Base-by-base conservation (phyloP, 2,797 vertebrate genomes). In the Crenuchus spilurus region DNA sequence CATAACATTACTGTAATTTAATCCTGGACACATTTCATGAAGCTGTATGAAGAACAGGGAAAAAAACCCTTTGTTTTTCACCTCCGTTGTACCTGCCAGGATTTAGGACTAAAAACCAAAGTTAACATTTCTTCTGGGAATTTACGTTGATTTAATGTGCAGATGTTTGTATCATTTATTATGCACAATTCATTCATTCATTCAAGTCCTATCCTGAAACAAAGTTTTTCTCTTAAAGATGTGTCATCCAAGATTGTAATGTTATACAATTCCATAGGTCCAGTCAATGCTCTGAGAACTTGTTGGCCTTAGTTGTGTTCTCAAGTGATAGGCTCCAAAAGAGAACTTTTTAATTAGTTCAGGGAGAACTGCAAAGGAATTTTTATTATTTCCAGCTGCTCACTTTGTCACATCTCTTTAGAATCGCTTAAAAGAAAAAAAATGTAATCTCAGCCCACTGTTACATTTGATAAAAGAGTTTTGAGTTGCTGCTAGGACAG, bases 301-400 rank as follows among this genome's bases (percentile, higher is more conserved):
- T 7, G 41, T 30, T 11, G 8, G 42, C 52, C 35, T 52, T 63
- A 42, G 41, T 24, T n/a, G 37, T 77, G 33, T 35, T 16, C 57
- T 35, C 30, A 24, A 35, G 14, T 20, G 4, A 49, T 42, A 73
- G 18, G 60, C 60, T 33, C 52, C 61, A 14, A 49, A 16, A 31
- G 22, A 58, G 26, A 58, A 48, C n/a, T n/a, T 61, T 76, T 70
- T 51, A 73, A 72, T 77, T 74, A 58, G 79, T 81, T 67, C 30
- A 75, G 22, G 65, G 9, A 54, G 61, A 60, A 16, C 10, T 24
- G 49, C 13, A 10, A 16, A 63, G 70, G 79, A 79, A 74, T 68
- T 46, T 83, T 51, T 70, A 71, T 82, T 44, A 66, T 57, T 82
- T 78, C 79, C 73, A 82, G 71, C 75, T 85, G 83, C 28, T 51